These are phyloP conservation scores for Porites lobata DNA, from an alignment of 92 coral and sea anemone species.

Conservation along the genomic window DNA sequence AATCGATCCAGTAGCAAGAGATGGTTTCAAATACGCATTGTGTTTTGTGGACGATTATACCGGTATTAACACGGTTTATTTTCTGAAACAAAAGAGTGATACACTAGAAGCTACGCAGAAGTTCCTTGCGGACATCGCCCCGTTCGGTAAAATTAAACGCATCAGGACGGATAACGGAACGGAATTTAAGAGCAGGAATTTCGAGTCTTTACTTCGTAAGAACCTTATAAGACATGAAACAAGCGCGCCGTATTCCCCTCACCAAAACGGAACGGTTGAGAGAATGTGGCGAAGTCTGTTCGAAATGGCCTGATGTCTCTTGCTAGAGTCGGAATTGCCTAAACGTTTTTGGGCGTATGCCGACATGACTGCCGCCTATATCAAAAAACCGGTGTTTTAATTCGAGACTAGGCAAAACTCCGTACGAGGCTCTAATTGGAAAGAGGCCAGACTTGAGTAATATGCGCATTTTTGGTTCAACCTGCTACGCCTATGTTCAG, in stretches of 20 bases:
- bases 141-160: conserved; percentile 54
- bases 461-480: conserved; percentile 23
- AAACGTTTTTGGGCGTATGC: conserved; percentile 44
- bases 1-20: conserved; percentile 62
- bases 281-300: conserved; percentile 59
- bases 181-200: conserved; percentile 45
- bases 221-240: conserved; percentile 50
- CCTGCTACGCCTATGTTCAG: background rate
- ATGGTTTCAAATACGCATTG: conserved; percentile 44
- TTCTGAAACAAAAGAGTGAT: conserved; percentile 52
- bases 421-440: conserved; percentile 41
- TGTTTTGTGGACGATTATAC: conserved; percentile 53
- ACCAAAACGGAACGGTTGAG: conserved; percentile 65
- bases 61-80: conserved; percentile 30
- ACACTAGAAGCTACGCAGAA: conserved; percentile 51
- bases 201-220: conserved; percentile 42
- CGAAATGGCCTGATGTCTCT: conserved; percentile 54
- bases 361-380: background rate
- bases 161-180: conserved; percentile 53
- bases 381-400: conserved; percentile 22
- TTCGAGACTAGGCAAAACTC: conserved; percentile 40
- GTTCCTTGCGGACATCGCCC: conserved; percentile 62
- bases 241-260: conserved; percentile 62
- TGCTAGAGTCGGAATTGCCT: conserved; percentile 45
- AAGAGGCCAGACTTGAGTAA: conserved; percentile 3